These are phyloP conservation scores for Ceratothoa steindachneri DNA, from an alignment of 2,888 invertebrate genomes.

Conservation along the genomic window DNA sequence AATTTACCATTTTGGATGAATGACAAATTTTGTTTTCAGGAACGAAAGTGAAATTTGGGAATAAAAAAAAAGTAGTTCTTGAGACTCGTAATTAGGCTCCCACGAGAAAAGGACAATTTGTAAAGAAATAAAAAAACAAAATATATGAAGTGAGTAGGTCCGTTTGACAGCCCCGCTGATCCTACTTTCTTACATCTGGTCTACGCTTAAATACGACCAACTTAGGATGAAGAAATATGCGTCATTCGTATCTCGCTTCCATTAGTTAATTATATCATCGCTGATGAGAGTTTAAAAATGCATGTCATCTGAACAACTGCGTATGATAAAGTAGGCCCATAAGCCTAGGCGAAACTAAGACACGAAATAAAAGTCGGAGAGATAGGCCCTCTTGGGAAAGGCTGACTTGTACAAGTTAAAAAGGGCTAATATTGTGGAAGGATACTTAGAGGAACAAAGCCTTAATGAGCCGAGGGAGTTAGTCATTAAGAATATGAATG, in stretches of 20 bases:
- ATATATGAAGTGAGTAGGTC: not conserved
- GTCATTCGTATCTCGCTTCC: constrained; percentile 17
- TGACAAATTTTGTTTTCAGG: too few species aligned
- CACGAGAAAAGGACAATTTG: not conserved
- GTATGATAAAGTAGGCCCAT: not conserved
- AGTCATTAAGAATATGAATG: not conserved
- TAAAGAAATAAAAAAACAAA: not conserved
- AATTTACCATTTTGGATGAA: too few species aligned
- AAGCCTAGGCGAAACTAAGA: not conserved
- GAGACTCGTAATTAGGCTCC: not conserved
- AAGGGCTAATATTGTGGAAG: not conserved
- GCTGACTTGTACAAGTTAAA: not conserved
- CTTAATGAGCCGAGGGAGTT: not conserved
- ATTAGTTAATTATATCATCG: constrained; percentile 47
- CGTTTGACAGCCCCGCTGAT: not conserved
- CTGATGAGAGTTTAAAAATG: constrained; percentile 48
- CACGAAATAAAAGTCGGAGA: not conserved
- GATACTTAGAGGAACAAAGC: not conserved
- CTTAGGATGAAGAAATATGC: not conserved
- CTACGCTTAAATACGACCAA: not conserved
- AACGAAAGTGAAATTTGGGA: too few species aligned
- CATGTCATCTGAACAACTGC: constrained; percentile 33
- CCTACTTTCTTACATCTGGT: not conserved
- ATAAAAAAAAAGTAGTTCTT: too few species aligned
- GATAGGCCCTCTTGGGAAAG: not conserved